Conservation (phyloP, 2,113 vertebrate species). For the Lepus timidus region DNA sequence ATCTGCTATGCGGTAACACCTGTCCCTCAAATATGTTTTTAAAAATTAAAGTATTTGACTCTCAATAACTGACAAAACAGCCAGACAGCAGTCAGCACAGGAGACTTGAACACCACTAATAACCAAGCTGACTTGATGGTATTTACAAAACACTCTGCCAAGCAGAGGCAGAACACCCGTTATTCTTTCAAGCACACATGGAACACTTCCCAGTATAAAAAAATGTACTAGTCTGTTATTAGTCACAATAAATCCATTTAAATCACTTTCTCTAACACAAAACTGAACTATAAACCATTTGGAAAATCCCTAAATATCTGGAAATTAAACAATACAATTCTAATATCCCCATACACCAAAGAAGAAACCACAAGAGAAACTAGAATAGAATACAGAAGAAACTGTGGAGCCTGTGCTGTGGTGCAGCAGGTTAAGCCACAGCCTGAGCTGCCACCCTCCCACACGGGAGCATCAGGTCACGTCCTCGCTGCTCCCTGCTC, state of each 20-base stretch:
- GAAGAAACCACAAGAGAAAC: slow-evolving; percentile 19
- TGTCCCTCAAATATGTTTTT: neutral
- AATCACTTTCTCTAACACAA: neutral
- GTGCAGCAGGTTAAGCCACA: too few relatives aligned
- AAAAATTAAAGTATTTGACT: neutral
- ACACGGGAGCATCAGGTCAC: too few relatives aligned
- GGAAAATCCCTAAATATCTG: neutral
- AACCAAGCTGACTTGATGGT: neutral
- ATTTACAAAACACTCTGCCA: neutral
- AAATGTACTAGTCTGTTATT: neutral
- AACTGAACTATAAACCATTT: neutral
- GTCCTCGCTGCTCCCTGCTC: too few relatives aligned
- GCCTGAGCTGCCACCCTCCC: too few relatives aligned
- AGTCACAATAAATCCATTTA: neutral
- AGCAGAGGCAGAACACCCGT: neutral
- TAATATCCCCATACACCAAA: neutral
- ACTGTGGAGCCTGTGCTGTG: neutral
- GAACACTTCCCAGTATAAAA: neutral
- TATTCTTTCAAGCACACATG: neutral
- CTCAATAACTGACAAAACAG: neutral
- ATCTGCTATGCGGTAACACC: neutral
- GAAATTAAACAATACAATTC: neutral
- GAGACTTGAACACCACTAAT: neutral
- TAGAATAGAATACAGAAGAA: neutral
- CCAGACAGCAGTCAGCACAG: neutral